Conservation (phyloP, 23 tunicate species). For the Phallusia fumigata region DNA sequence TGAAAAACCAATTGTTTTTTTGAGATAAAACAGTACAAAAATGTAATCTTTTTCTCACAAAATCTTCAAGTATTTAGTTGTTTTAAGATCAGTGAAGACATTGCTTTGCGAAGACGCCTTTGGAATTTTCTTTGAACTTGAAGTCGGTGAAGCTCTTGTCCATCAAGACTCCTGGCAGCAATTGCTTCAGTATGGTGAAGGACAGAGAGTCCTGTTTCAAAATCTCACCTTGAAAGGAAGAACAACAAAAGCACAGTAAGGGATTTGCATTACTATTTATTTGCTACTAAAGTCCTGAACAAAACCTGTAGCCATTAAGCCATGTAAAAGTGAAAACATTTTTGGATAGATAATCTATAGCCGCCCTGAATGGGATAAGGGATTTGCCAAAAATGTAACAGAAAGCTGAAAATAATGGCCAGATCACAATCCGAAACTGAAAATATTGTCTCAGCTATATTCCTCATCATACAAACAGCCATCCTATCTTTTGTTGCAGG, state of each 20-base stretch:
- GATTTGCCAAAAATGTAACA: background rate
- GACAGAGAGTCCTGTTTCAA: slow-evolving; percentile 61
- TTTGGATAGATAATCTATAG: too few species aligned
- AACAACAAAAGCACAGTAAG: slow-evolving; percentile 53
- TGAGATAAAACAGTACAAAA: too few species aligned
- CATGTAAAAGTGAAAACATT: too few species aligned
- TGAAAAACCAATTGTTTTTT: too few species aligned
- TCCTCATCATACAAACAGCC: too few species aligned
- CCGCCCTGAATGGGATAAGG: background rate
- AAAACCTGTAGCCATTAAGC: too few species aligned
- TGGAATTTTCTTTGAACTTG: slow-evolving; percentile 65
- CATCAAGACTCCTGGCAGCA: slow-evolving; percentile 25
- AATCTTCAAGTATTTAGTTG: too few species aligned
- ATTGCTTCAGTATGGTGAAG: slow-evolving; percentile 63
- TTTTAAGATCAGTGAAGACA: background rate
- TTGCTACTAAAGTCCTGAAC: too few species aligned
- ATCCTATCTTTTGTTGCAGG: background rate
- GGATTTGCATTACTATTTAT: background rate
- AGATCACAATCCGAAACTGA: too few species aligned
- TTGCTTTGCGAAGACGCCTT: slow-evolving; percentile 77
- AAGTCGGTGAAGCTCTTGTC: slow-evolving; percentile 11
- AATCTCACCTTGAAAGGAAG: slow-evolving; percentile 47
- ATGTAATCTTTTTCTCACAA: too few species aligned
- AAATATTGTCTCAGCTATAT: too few species aligned
- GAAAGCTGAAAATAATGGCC: too few species aligned